Evolutionary conservation across 1,140 invertebrate species (phyloP), one percentile per base, ranked within the genome.

Genomic region (Elymnias hypermnestra): DNA sequence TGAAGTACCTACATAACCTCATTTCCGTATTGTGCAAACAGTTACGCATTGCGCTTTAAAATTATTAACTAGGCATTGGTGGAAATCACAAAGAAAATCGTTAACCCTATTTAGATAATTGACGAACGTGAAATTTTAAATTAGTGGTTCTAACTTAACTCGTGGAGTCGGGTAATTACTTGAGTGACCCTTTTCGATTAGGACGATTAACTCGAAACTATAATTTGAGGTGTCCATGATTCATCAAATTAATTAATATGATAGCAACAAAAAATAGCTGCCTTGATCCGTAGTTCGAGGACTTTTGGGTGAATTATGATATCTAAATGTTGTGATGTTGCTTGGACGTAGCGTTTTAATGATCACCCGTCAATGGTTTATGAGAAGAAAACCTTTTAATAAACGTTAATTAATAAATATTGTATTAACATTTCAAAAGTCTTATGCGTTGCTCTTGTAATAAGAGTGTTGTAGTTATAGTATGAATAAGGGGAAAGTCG

Each of bases 71-170:
- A 33, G 14, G 15, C 15, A 18, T n/a, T n/a, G n/a, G n/a, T 33
- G 6, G 31, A 33, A 33, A 33, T 15, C 14, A 33, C 13, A 33
- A 33, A 10, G 14, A 18, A 33, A 33, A 33, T 17, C 14, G 31
- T 8, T 8, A 33, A 33, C 31, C 13, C 13, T 13, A 37, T 45
- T 26, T 44, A 33, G 12, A 22, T 33, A 21, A 28, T 18, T 36
- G 31, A 36, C 18, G 55, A 57, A 55, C 63, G 60, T 73, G 64
- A 78, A 73, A 72, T 77, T 68, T 63, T 38, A 70, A 71, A 74
- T 78, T 45, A 69, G 47, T 50, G 55, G 47, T 56, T 69, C 53
- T 53, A 47, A 31, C 41, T 22, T 26, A 6, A 26, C 23, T 28
- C 8, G 7, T 23, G 29, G 17, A 17, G 9, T 18, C 1, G 33